Conservation (phyloP, 2,113 vertebrate genomes). For the Cheirogaleus medius region DNA sequence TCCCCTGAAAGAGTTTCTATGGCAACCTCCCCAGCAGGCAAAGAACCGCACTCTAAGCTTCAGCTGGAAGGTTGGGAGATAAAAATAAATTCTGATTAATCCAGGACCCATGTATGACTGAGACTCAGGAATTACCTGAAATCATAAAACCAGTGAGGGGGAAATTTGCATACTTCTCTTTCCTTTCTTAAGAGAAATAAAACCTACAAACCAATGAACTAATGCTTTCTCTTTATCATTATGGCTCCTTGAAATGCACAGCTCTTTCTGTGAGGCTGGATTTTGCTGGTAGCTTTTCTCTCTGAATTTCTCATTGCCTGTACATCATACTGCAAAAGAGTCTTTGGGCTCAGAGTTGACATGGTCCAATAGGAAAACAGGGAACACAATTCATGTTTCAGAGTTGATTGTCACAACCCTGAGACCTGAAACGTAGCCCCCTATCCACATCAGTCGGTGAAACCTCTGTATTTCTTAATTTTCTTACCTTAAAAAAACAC, state of each 20-base stretch:
- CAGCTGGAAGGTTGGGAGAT: slow-evolving; percentile 55
- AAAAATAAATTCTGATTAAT: slow-evolving; percentile 79
- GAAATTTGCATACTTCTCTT: background rate
- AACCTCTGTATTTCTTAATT: background rate
- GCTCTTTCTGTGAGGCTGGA: background rate
- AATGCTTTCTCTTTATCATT: background rate
- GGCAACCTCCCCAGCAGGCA: slow-evolving; percentile 72
- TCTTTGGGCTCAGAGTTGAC: background rate
- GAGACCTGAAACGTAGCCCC: background rate
- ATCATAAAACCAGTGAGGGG: background rate
- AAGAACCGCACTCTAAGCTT: slow-evolving; percentile 52
- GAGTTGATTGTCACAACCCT: background rate
- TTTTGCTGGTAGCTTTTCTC: background rate
- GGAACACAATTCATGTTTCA: background rate
- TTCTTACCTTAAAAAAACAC: background rate
- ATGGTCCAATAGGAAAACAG: background rate
- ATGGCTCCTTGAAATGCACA: background rate
- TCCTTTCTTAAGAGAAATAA: background rate
- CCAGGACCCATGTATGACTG: background rate
- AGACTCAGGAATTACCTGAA: slow-evolving; percentile 53
- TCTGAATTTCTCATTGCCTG: background rate
- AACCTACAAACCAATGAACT: background rate
- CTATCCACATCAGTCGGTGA: background rate
- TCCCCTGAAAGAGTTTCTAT: slow-evolving; percentile 71
- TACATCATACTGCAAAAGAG: background rate